These are phyloP conservation scores for Orgyia antiqua DNA, from an alignment of 2,888 invertebrate genomes.

Conservation along the genomic window DNA sequence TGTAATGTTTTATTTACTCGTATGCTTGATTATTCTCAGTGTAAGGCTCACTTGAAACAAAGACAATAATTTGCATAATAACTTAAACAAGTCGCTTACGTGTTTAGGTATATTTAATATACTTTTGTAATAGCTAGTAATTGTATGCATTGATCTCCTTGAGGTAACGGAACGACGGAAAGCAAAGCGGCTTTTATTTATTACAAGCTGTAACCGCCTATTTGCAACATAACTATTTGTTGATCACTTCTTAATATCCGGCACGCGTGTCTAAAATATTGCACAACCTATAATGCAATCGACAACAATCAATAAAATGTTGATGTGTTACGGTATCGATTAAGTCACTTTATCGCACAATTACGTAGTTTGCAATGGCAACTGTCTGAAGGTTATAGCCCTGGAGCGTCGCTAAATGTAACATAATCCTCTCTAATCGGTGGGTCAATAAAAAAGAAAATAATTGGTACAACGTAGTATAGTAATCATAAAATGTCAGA, in stretches of 20 bases:
- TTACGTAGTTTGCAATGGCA: conserved; percentile 50
- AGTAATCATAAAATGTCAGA: too few species aligned
- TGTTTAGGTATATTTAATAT: conserved; percentile 29
- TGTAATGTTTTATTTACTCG: conserved; percentile 1
- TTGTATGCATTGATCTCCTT: conserved; percentile 67
- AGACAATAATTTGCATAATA: conserved; percentile 46
- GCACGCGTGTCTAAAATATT: conserved; percentile 39
- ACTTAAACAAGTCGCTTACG: conserved; percentile 34
- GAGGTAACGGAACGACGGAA: conserved; percentile 64
- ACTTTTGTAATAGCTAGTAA: conserved; percentile 34
- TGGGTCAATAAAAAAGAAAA: too few species aligned
- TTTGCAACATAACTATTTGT: conserved; percentile 45
- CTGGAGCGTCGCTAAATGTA: conserved; percentile 38
- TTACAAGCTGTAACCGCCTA: conserved; percentile 35
- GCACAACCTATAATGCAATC: conserved; percentile 42
- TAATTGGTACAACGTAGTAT: too few species aligned
- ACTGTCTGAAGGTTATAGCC: conserved; percentile 42
- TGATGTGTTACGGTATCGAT: conserved; percentile 20
- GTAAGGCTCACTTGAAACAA: conserved; percentile 14
- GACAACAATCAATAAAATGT: conserved; percentile 42
- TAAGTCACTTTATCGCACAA: conserved; percentile 36
- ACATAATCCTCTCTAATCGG: too few species aligned
- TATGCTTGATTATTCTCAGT: conserved; percentile 13
- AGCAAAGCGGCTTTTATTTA: conserved; percentile 45
- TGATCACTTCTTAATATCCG: conserved; percentile 51